A percentile compares a stretch with the other conserved stretches of the same genome.
These are phyloP conservation scores for Chaenogobius annularis DNA, from an alignment of 2,113 vertebrate species.

Conservation along the genomic window DNA sequence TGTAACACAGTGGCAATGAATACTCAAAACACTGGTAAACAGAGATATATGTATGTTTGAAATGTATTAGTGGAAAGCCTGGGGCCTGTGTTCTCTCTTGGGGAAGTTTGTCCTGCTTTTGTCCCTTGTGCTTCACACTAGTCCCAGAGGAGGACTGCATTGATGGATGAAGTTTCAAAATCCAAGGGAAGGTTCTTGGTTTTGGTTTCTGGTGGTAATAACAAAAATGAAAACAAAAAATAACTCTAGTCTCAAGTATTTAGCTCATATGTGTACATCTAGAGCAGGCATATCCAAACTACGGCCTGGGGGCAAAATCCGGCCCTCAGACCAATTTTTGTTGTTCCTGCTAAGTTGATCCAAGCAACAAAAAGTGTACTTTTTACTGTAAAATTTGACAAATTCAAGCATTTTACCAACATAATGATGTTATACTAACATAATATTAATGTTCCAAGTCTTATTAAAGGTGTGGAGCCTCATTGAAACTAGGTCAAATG, in stretches of 20 bases:
- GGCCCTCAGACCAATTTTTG: too few species aligned
- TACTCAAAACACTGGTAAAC: conserved; percentile 22
- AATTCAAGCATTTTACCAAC: too few species aligned
- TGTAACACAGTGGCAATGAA: conserved; percentile 23
- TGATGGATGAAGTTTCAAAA: conserved; percentile 42
- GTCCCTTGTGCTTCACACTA: conserved; percentile 30
- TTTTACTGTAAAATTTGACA: too few species aligned
- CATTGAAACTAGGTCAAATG: too few species aligned
- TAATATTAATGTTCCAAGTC: too few species aligned
- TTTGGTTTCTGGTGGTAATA: conserved; percentile 6
- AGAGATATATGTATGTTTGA: conserved; percentile 7
- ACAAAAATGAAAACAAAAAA: not conserved
- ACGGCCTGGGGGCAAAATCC: too few species aligned
- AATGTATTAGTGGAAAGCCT: conserved; percentile 10
- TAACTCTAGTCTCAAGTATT: too few species aligned
- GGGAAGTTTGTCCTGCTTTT: conserved; percentile 35
- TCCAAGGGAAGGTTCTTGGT: not conserved
- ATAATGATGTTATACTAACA: too few species aligned
- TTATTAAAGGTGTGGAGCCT: too few species aligned
- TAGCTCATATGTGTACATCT: not conserved
- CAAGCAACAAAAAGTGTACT: too few species aligned
- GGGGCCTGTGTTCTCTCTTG: conserved; percentile 14
- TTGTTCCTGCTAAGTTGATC: too few species aligned
- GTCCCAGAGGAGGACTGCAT: conserved; percentile 23
- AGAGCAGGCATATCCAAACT: too few species aligned